Percentiles rank a stretch among this genome's conserved stretches.
Conservation (phyloP, 2,113 vertebrate genomes). For the Clupea harengus region DNA sequence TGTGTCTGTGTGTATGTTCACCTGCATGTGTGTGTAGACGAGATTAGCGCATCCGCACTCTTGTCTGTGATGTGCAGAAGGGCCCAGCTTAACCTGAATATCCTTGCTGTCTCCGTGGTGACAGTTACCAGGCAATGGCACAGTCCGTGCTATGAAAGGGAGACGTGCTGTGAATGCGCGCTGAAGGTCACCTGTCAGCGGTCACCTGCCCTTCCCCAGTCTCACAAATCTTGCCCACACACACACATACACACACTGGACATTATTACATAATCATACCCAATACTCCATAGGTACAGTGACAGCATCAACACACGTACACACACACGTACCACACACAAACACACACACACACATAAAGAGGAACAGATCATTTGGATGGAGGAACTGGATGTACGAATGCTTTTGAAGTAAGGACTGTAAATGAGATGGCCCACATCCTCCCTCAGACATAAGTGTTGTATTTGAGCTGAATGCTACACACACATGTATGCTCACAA, state of each 20-base stretch:
- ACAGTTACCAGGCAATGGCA: slow-evolving; percentile 4
- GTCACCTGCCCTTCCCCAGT: neutral
- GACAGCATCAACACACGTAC: neutral
- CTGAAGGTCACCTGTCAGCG: slow-evolving; percentile 7
- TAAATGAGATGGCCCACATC: neutral
- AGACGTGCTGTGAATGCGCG: neutral
- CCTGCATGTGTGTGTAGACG: neutral
- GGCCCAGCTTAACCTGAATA: slow-evolving; percentile 8
- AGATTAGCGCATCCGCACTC: neutral
- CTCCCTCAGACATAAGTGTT: neutral
- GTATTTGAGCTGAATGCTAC: neutral
- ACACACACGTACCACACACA: neutral
- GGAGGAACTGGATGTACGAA: neutral
- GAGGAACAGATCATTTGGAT: neutral
- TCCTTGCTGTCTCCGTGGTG: slow-evolving; percentile 1
- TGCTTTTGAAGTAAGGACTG: neutral
- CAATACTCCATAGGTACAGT: too few relatives aligned
- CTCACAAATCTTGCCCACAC: neutral
- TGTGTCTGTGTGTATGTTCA: neutral
- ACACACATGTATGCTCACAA: neutral
- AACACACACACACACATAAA: neutral
- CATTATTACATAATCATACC: neutral
- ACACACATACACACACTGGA: neutral
- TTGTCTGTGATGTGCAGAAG: neutral
- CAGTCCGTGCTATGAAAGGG: neutral